Percentiles rank a stretch among this genome's conserved stretches.
phyloP scores from a whole-genome alignment of 2,797 vertebrate genomes.

The Bradypodion pumilum region DNA sequence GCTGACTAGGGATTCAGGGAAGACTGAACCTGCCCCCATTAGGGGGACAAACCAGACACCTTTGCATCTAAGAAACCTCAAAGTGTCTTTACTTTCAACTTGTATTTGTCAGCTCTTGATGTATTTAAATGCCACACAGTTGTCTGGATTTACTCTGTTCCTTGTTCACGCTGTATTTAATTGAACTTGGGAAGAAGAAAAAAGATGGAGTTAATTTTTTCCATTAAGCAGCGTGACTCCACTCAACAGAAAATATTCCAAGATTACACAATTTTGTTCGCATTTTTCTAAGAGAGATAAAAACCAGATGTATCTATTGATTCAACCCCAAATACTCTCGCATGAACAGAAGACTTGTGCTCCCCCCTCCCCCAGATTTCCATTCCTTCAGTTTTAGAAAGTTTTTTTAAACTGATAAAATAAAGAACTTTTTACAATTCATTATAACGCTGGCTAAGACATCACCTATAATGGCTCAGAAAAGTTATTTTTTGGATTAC shows the following conservation, averaged over 20 bases:
- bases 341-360: neutral
- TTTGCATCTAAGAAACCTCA: neutral
- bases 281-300: slow-evolving; percentile 18
- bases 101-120: neutral
- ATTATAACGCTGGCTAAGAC: neutral
- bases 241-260: slow-evolving; percentile 34
- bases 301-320: slow-evolving; percentile 4
- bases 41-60: neutral
- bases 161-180: slow-evolving; percentile 11
- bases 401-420: slow-evolving; percentile 7
- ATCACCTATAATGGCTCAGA: neutral
- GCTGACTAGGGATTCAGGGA: neutral
- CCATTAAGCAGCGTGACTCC: slow-evolving; percentile 33
- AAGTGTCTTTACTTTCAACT: neutral
- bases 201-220: slow-evolving; percentile 5
- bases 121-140: neutral
- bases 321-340: slow-evolving; percentile 24
- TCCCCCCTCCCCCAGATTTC: slow-evolving; percentile 24
- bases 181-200: neutral
- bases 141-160: slow-evolving; percentile 5
- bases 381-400: slow-evolving; percentile 12
- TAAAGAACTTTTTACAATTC: slow-evolving; percentile 9
- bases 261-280: slow-evolving; percentile 28
- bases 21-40: neutral
- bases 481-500: neutral